Evolutionary conservation across 2,113 vertebrate genomes (phyloP), one percentile per base, ranked within the genome.

Genomic region (Phoxinus phoxinus): DNA sequence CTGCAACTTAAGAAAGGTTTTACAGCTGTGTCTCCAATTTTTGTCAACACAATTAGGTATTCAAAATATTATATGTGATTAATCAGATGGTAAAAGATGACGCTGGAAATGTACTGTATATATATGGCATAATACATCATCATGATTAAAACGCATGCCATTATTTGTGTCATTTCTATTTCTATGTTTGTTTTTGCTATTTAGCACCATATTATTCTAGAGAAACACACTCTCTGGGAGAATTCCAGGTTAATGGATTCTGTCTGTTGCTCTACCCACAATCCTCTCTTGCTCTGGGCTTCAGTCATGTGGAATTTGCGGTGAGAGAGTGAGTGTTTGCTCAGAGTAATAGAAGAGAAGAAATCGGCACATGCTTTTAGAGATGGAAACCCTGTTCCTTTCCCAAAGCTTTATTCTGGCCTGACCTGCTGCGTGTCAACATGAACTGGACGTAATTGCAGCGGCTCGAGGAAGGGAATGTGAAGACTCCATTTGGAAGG

Each of bases 381-480:
- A 93, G 92, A 92, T 92, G 7, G 91, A 17, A 25, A 81, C 53
- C 41, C 41, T 77, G 44, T n/a, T 35, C 44, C 88, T 89, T 86
- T 72, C 86, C 89, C 90, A 58, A 93, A 90, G 92, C 90, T 93
- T 92, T 94, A 93, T 94, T 94, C 93, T 90, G 90, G 93, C 89
- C 91, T 91, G 91, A 90, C 89, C 87, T 90, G 92, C 92, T 91
- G 92, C 91, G 93, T 93, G 93, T 94, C 93, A 94, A 93, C 93
- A 94, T 95, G 92, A 93, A 90, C 93, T 92, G 92, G 92, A 93
- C 93, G 92, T 92, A 93, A 95, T 94, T 94, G 93, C 92, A 90
- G 89, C 91, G 92, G 92, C 92, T 94, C 93, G 48, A 69, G 83
- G 91, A 88, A 88, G 81, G 90, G 89, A 89, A 93, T 92, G 89